Evolutionary conservation across 2,797 vertebrate species (phyloP), one percentile per base, ranked within the genome.

Genomic region (Amazona ochrocephala): DNA sequence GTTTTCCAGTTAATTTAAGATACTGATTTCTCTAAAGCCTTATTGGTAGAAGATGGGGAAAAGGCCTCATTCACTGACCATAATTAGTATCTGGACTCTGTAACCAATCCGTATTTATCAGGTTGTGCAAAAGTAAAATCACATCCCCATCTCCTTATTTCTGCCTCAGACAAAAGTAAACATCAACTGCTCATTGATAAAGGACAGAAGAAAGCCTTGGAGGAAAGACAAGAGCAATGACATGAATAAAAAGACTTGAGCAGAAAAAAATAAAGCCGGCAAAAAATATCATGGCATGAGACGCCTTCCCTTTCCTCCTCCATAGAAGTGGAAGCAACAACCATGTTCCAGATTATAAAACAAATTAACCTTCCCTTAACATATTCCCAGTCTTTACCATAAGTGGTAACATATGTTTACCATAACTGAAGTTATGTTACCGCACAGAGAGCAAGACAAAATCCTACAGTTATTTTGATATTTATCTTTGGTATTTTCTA

Each of bases 221-320:
- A 67, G 79, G 29, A 50, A 72, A 47, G 47, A 37, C 45, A 58
- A 47, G 9, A 84, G 8, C 32, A 71, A 67, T 3, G 74, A 18
- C 22, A 68, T 5, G 16, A 16, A 37, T 13, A 27, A 77, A 66
- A 64, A 34, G 9, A n/a, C 19, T 53, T 87, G 13, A 84, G 29
- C 6, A 86, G 53, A 72, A 89, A 26, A 71, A 29, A 92, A 56
- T 16, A 54, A 73, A 86, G n/a, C 42, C 34, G 37, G 23, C 34
- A 80, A 53, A 88, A 50, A n/a, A 0, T 7, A 61, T 34, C 7
- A n/a, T 8, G 20, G 39, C 1, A 0, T 21, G 5, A 87, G 11
- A 51, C 10, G 75, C 34, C 32, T 64, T 68, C 22, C 67, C 58
- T 84, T 60, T 61, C 37, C 58, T 68, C 15, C 30, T 73, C 18